These are phyloP conservation scores for Tenthredo amoena DNA, from an alignment of 2,888 invertebrate species.

Conservation along the genomic window DNA sequence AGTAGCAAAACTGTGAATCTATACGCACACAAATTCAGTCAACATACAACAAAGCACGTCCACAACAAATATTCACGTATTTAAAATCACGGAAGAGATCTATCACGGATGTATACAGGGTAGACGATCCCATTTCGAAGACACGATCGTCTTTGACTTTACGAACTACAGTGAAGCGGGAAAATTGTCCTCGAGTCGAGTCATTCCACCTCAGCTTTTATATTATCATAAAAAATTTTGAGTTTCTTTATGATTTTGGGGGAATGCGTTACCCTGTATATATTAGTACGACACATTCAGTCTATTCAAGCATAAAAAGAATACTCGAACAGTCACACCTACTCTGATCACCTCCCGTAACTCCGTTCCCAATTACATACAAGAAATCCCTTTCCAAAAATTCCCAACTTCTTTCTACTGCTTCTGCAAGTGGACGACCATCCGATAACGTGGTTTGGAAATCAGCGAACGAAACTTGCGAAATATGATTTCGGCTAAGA, in stretches of 20 bases:
- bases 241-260: not conserved
- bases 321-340: conserved; percentile 46
- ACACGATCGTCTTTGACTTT: not conserved
- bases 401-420: conserved; percentile 41
- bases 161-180: not conserved
- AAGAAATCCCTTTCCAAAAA: conserved; percentile 21
- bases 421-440: conserved; percentile 46
- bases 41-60: conserved; percentile 51
- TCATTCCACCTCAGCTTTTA: not conserved
- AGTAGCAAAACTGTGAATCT: not conserved
- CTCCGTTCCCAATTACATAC: not conserved
- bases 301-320: conserved; percentile 59
- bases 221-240: conserved; percentile 17
- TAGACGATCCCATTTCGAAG: not conserved
- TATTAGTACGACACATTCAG: conserved; percentile 73
- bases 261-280: conserved; percentile 60
- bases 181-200: not conserved
- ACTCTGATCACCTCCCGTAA: conserved; percentile 33
- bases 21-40: conserved; percentile 53
- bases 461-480: conserved; percentile 6
- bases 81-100: conserved; percentile 24
- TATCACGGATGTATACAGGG: conserved; percentile 35
- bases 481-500: conserved; percentile 49
- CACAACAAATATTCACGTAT: conserved; percentile 43
- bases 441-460: conserved; percentile 37